These are phyloP conservation scores for Odontamblyopus lacepedii DNA, from an alignment of 2,797 vertebrate species.

Conservation along the genomic window DNA sequence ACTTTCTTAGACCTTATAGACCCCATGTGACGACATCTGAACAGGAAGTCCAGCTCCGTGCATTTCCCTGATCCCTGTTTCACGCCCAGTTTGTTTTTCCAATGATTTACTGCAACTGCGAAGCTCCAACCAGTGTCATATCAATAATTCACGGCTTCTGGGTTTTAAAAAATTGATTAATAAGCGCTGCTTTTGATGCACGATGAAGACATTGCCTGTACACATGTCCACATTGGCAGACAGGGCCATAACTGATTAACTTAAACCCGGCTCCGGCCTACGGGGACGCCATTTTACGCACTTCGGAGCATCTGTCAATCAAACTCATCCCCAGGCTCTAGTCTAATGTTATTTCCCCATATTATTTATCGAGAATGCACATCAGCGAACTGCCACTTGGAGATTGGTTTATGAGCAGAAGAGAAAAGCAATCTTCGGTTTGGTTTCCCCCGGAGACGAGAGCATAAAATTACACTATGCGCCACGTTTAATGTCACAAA, in stretches of 20 bases:
- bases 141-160: conserved; percentile 40
- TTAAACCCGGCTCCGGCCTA: conserved; percentile 15
- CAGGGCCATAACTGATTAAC: conserved; percentile 22
- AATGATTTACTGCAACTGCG: conserved; percentile 28
- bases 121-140: conserved; percentile 27
- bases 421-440: conserved; percentile 1
- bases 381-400: neutral
- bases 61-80: conserved; percentile 4
- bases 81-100: conserved; percentile 8
- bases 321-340: conserved; percentile 6
- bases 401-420: conserved; percentile 6
- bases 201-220: conserved; percentile 31
- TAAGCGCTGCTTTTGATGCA: conserved; percentile 20
- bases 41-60: conserved; percentile 6
- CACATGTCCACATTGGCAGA: conserved; percentile 25
- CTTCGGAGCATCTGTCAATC: conserved; percentile 26
- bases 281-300: conserved; percentile 10
- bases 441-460: neutral
- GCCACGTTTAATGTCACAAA: neutral
- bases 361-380: conserved; percentile 9
- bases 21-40: too few relatives aligned
- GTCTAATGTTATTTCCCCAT: neutral
- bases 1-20: too few relatives aligned
- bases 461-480: neutral
- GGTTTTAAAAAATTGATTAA: conserved; percentile 31